Base-by-base conservation (phyloP, 2,113 vertebrate species). In the Forbesichthys papilliferus region DNA sequence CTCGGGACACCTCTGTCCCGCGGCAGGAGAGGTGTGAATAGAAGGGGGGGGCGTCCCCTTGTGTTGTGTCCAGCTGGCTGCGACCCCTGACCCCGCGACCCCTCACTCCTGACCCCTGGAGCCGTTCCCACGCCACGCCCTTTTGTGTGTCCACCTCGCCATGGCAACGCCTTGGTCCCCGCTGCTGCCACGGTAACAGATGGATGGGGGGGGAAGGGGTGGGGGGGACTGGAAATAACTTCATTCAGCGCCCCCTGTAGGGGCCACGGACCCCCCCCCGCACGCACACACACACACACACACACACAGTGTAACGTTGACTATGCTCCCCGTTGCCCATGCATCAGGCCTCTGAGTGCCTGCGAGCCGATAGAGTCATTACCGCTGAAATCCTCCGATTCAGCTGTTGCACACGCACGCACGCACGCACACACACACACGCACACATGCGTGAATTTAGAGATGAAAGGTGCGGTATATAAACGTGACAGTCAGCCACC, bases 111-210 rank as follows among this genome's bases (percentile, higher is more conserved):
- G 91, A 93, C 91, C 92, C 89, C 82, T 90, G 90, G 90, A 91
- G 86, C 85, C 75, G 83, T 93, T 93, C 93, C 93, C 93, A 93
- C 92, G 93, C 90, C 91, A 92, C 92, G 84, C 91, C 91, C 91
- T 92, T 93, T 91, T 93, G 90, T 93, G 87, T 93, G 87, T 86
- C 79, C 87, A 82, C 72, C 81, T 85, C 77, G 62, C 88, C 90
- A 92, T 93, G 86, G 89, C 84, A 92, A 92, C 92, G 86, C 86
- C 82, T 86, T 79, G 86, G 83, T 84, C 90, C 77, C 87, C 57
- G 85, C 91, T 85, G 89, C 91, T 92, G 84, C 92, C 88, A 91
- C 89, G 88, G 91, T 91, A 93, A 93, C 91, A 93, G 93, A 93
- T 93, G 92, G 91, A 92, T 86, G 85, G 85, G 73, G 88, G 82